Conservation (phyloP, 2,888 invertebrate species). For the Parascotia fuliginaria region DNA sequence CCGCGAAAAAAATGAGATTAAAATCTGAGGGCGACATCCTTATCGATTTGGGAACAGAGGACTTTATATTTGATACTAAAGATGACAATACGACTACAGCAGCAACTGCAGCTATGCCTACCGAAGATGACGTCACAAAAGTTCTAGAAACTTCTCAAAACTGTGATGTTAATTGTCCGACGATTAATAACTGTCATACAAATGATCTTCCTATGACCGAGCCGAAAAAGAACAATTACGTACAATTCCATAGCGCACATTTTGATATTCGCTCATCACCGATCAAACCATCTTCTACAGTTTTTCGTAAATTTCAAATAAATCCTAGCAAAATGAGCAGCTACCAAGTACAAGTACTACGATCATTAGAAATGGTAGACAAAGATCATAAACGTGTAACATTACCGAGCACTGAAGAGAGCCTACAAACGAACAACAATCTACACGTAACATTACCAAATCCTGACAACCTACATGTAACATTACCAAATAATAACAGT, state of each 20-base stretch:
- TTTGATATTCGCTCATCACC: constrained; percentile 80
- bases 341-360: constrained; percentile 67
- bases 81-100: neutral
- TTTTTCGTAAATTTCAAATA: constrained; percentile 77
- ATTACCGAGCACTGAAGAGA: constrained; percentile 13
- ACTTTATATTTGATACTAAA: constrained; percentile 34
- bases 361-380: constrained; percentile 59
- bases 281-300: constrained; percentile 72
- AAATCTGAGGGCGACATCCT: constrained; percentile 53
- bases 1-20: constrained; percentile 66
- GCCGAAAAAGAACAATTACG: constrained; percentile 48
- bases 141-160: constrained; percentile 19
- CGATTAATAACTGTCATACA: constrained; percentile 9
- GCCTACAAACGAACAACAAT: neutral
- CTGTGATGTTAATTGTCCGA: constrained; percentile 16
- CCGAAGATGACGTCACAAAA: constrained; percentile 16
- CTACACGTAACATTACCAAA: constrained; percentile 10
- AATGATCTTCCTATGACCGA: constrained; percentile 22
- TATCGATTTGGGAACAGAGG: constrained; percentile 63
- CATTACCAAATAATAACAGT: constrained; percentile 19
- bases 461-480: constrained; percentile 22
- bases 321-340: constrained; percentile 70
- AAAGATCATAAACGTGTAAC: constrained; percentile 17
- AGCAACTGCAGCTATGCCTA: constrained; percentile 10
- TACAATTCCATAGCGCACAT: constrained; percentile 75